Conservation (phyloP, 2,888 invertebrate genomes). For the Clistopyga incitator region DNA sequence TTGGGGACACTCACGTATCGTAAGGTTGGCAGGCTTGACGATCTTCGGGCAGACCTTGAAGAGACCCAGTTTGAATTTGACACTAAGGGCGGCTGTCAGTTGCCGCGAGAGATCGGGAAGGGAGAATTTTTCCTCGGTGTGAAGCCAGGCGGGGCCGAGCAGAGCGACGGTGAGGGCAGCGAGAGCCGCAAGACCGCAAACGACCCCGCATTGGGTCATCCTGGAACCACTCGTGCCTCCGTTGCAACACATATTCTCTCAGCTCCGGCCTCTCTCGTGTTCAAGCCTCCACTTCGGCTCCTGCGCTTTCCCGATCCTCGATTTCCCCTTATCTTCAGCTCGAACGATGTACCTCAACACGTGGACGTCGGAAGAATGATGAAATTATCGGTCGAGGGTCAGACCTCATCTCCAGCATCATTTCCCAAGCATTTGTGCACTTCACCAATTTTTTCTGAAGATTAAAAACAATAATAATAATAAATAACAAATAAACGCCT, state of each 20-base stretch:
- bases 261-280: slow-evolving; percentile 44
- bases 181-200: slow-evolving; percentile 82
- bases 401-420: slow-evolving; percentile 54
- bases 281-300: background rate
- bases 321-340: slow-evolving; percentile 1
- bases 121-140: slow-evolving; percentile 81
- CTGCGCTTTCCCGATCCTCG: slow-evolving; percentile 6
- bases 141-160: slow-evolving; percentile 82
- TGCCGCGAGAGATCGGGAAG: slow-evolving; percentile 77
- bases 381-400: background rate
- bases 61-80: slow-evolving; percentile 81
- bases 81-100: slow-evolving; percentile 77
- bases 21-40: slow-evolving; percentile 80
- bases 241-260: slow-evolving; percentile 80
- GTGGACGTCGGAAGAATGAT: slow-evolving; percentile 1
- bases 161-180: slow-evolving; percentile 81
- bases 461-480: background rate
- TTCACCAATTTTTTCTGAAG: background rate
- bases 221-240: slow-evolving; percentile 79
- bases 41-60: slow-evolving; percentile 81
- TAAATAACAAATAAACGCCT: background rate
- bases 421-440: slow-evolving; percentile 19
- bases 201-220: slow-evolving; percentile 82
- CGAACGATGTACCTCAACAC: slow-evolving; percentile 19
- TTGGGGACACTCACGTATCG: slow-evolving; percentile 78